Base-by-base conservation (phyloP, 1,140 invertebrate genomes). In the Camponotus pennsylvanicus region DNA sequence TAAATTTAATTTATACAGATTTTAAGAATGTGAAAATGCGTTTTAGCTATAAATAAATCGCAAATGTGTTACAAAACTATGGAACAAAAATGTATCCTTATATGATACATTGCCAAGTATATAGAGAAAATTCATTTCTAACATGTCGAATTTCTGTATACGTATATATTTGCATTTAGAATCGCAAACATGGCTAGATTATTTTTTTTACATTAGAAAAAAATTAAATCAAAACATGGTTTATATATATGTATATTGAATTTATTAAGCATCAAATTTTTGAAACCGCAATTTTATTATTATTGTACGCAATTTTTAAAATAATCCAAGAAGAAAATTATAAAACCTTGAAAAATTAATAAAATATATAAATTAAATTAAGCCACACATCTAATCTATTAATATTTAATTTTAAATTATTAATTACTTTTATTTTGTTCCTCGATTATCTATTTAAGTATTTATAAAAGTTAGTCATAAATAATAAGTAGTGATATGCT, bases 381-480 rank as follows among this genome's bases (percentile, higher is more conserved):
- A 6, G 6, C 34, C 40, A 42, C 37, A 49, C 27, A 78, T 49
- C n/a, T 49, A 49, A 79, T 55, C 4, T 52, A 69, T 42, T 70
- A 42, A 70, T 70, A 76, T 6, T 59, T 40, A 34, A 75, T 66
- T 45, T 37, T 37, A 52, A 73, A 8, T 70, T 77, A n/a, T 21
- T 42, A 82, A 32, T 57, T 57, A n/a, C 2, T 34, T 27, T 42
- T 21, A 9, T 67, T 27, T 80, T 67, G 49, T 85, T 87, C 34
- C 55, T 42, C 7, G 5, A 27, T 76, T n/a, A 45, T 75, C 6
- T 15, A 61, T 80, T 89, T 76, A 80, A 76, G 1, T 85, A 67
- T 11, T 7, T 7, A 34, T 71, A 71, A 11, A 55, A 61, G 21
- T 89, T 66, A 42, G 49, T 40, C 55, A 64, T 70, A 86, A 59